Evolutionary conservation across 2,797 vertebrate genomes (phyloP).

Genomic region (Tamandua tetradactyla): DNA sequence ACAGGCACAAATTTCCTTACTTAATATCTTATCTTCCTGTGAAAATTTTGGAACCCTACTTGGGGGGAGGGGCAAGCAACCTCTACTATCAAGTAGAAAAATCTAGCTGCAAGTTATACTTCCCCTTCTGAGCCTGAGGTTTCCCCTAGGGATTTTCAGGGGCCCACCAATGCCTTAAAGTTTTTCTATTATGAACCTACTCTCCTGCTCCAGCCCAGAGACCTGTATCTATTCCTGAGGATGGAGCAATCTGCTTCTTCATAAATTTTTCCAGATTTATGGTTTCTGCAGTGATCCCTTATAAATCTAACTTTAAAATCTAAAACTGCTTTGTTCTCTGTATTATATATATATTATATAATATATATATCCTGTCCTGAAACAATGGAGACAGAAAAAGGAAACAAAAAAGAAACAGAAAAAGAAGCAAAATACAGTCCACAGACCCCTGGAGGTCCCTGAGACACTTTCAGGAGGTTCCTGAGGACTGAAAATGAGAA

Average conservation of each 20-base stretch:
- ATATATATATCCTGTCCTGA: neutral
- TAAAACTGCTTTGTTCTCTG: neutral
- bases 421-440: neutral
- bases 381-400: neutral
- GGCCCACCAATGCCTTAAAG: neutral
- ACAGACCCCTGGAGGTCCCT: neutral
- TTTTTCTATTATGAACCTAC: neutral
- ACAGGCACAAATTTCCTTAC: neutral
- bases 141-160: neutral
- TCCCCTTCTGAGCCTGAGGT: neutral
- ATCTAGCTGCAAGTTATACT: neutral
- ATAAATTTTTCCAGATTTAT: neutral
- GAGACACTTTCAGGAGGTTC: neutral
- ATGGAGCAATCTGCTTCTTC: neutral
- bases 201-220: neutral
- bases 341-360: neutral
- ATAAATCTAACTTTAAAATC: neutral
- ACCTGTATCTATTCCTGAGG: neutral
- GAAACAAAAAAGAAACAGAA: neutral
- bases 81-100: neutral
- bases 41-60: neutral
- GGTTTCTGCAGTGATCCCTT: neutral
- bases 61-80: no score
- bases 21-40: neutral
- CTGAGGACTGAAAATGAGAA: neutral